Percentiles rank a stretch among this genome's conserved stretches.
phyloP scores from a whole-genome alignment of 2,888 invertebrate genomes.

The Dilophus febrilis region DNA sequence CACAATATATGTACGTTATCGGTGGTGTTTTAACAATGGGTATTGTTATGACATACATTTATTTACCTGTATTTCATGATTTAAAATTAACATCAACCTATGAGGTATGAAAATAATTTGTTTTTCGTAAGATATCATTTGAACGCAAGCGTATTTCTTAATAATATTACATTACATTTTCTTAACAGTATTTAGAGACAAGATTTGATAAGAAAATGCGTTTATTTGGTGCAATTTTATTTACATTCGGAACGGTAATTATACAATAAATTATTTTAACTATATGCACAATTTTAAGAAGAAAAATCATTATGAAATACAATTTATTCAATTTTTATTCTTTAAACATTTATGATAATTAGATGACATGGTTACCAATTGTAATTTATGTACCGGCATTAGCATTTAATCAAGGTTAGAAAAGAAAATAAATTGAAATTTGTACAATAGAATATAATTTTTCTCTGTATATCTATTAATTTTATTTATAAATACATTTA shows the following conservation, averaged over 20 bases:
- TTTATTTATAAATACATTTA: constrained; percentile 16
- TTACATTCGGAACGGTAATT: constrained; percentile 45
- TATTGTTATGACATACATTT: constrained; percentile 40
- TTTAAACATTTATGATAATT: constrained; percentile 17
- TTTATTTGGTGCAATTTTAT: constrained; percentile 46
- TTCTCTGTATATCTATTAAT: background rate
- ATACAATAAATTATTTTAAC: constrained; percentile 4
- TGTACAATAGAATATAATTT: background rate
- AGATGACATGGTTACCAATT: constrained; percentile 54
- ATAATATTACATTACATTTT: background rate
- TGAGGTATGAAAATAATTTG: no score
- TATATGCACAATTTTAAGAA: no score
- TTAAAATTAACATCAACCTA: constrained; percentile 56
- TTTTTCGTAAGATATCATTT: constrained; percentile 1
- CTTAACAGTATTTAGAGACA: constrained; percentile 43
- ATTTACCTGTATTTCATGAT: constrained; percentile 53
- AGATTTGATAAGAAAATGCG: constrained; percentile 47
- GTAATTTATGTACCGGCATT: constrained; percentile 56
- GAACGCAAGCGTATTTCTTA: background rate
- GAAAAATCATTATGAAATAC: no score
- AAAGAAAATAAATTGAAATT: background rate
- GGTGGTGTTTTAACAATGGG: constrained; percentile 42
- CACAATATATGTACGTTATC: constrained; percentile 47
- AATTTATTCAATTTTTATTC: no score
- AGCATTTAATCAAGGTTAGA: constrained; percentile 50